phyloP scores from a whole-genome alignment of 2,113 vertebrate genomes.

The Rissa tridactyla region DNA sequence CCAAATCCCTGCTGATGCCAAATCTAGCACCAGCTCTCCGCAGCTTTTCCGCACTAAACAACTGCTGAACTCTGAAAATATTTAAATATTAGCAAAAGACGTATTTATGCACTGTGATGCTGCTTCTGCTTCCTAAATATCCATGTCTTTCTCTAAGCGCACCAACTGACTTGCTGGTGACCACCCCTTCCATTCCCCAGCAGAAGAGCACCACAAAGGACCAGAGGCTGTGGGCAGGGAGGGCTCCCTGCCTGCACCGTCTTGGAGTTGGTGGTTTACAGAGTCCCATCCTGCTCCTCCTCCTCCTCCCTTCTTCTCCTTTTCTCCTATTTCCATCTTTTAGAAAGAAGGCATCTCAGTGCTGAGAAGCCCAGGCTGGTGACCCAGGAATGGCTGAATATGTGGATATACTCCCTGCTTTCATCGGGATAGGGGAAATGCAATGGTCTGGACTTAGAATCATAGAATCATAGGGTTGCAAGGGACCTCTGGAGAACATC shows the following conservation, averaged over 20 bases:
- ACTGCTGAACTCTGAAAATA: background rate
- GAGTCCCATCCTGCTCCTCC: background rate
- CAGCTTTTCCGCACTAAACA: background rate
- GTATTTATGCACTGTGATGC: background rate
- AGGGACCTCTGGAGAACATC: too few species aligned
- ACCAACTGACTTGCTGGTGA: background rate
- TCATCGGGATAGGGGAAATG: background rate
- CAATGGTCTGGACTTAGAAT: background rate
- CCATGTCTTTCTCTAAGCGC: background rate
- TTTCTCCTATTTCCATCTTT: background rate
- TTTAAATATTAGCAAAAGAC: background rate
- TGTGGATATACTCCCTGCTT: background rate
- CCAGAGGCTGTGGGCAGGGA: background rate
- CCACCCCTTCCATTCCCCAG: background rate
- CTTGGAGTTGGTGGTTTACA: background rate
- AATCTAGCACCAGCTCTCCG: background rate
- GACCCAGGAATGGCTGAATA: background rate
- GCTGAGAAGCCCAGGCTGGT: background rate
- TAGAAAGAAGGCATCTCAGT: background rate
- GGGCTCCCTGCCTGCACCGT: background rate
- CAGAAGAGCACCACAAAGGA: background rate
- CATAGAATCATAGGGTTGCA: too few species aligned
- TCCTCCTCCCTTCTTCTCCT: background rate
- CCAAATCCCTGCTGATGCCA: background rate
- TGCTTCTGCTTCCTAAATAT: background rate